Evolutionary conservation across 2,113 vertebrate species (phyloP), one percentile per base, ranked within the genome.

Genomic region (Chionodraco myersi): DNA sequence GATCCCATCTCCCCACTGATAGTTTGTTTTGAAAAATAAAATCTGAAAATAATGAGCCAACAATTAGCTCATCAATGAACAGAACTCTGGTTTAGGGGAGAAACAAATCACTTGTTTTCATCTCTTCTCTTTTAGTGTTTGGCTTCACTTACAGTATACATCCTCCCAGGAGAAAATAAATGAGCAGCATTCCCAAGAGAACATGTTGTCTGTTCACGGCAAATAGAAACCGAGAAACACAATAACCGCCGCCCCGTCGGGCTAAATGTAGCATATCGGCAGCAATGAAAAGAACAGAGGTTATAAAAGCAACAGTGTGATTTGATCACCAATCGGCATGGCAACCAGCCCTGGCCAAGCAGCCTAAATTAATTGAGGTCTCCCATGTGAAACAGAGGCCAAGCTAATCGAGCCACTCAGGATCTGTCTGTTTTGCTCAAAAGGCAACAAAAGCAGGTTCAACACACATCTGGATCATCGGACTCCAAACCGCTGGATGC

Each of bases 231-330:
- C 15, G 26, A 54, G 76, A 63, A 77, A 86, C 66, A 85, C 77
- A 83, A 87, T 84, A 86, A 86, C 52, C 72, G 65, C 66, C n/a
- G 16, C 59, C 36, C 63, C 21, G 30, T 72, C 44, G 75, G 72
- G 86, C 82, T 91, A 91, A 92, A 93, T 91, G 90, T 86, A 77
- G 86, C 72, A 61, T 69, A 74, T 65, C 82, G 21, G 72, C 56
- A 3, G 73, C 83, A 58, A 80, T 73, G 81, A 88, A 82, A 65
- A 82, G 88, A 88, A 83, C 84, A 89, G 77, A 85, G 88, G 88
- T 91, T 90, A 83, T 84, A 82, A 88, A 89, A 87, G 88, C 75
- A 12, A 34, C 18, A 0, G 48, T 53, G 79, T 86, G 90, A 89
- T 89, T 90, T 80, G 82, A 92, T 88, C 84, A 84, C 79, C 80